phyloP scores from a whole-genome alignment of 2,888 invertebrate genomes.

The Suillia variegata region DNA sequence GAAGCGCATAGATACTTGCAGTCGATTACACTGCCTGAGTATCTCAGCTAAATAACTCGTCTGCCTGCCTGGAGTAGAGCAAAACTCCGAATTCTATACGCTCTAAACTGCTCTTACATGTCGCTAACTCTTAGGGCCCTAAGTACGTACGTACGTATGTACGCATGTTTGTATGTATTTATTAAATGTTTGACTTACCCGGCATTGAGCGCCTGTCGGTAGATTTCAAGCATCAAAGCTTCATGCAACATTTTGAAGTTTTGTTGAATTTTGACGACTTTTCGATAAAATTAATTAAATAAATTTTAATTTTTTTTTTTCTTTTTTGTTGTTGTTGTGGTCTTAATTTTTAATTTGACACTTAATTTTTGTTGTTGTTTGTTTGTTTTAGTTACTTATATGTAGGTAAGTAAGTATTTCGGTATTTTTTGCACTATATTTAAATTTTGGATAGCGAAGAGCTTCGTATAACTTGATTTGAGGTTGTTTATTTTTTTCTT shows the following conservation, averaged over 20 bases:
- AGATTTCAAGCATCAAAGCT: conserved; percentile 59
- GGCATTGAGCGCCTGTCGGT: conserved; percentile 60
- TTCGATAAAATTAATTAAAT: conserved; percentile 10
- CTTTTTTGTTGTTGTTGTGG: conserved; percentile 9
- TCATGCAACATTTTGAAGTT: conserved; percentile 58
- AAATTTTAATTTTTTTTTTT: conserved; percentile 21
- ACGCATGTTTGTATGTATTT: no score
- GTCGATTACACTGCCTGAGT: no score
- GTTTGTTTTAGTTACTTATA: conserved; percentile 22
- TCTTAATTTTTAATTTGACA: conserved; percentile 44
- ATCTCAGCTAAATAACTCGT: no score
- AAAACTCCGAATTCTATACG: no score
- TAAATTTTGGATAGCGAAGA: conserved; percentile 36
- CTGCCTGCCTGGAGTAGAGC: no score
- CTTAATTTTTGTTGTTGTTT: conserved; percentile 29
- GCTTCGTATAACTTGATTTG: conserved; percentile 42
- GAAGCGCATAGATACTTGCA: no score
- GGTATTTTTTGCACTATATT: conserved; percentile 50
- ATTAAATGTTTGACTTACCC: conserved; percentile 50
- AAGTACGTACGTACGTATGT: no score
- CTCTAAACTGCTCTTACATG: no score
- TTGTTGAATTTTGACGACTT: conserved; percentile 47
- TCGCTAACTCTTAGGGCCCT: no score
- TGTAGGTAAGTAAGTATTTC: conserved; percentile 28
- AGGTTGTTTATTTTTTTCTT: conserved; percentile 20